Evolutionary conservation across 92 coral and sea anemone genomes (phyloP), one percentile per base, ranked within the genome.

Genomic region (Isaurus tuberculatus): DNA sequence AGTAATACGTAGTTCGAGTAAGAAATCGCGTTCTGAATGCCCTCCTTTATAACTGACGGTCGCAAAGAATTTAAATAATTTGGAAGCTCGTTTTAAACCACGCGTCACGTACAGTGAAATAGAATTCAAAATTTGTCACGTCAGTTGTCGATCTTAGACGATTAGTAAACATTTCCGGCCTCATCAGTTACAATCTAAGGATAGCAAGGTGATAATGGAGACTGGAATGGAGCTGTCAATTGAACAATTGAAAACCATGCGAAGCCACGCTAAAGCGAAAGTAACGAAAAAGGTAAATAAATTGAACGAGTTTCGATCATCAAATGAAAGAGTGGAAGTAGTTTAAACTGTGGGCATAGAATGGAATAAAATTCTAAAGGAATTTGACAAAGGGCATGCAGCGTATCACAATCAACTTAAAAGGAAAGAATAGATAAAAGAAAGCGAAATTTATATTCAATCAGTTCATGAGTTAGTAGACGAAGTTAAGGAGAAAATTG

Each of bases 401-500:
- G 65, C 11, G 37, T 79, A 53, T 79, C 70, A 79, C 23, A 43
- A 55, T 1, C n/a, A 20, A 13, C 34, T 79, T 15, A 58, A 79
- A 57, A 44, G 23, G 10, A 70, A 53, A 28, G 20, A 55, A n/a
- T 43, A 79, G 16, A 27, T 25, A n/a, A 34, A 51, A 20, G 83
- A 79, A 40, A 32, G 48, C 2, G 19, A 79, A 37, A 67, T 29
- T 17, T 58, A 79, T 30, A 44, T n/a, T 17, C 7, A 60, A 60
- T 60, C 66, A 5, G 66, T 60, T 10, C 66, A 33, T 57, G 29
- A 34, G 23, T 20, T 64, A 53, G 66, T 79, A 8, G 72, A 57
- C 20, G 66, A 79, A 64, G 63, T 79, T 17, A 32, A 79, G 25
- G 69, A 67, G 43, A 58, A 42, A 44, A 37, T 79, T 10, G 83